Conservation (phyloP, 2,888 invertebrate species). For the Heteropelma amictum region DNA sequence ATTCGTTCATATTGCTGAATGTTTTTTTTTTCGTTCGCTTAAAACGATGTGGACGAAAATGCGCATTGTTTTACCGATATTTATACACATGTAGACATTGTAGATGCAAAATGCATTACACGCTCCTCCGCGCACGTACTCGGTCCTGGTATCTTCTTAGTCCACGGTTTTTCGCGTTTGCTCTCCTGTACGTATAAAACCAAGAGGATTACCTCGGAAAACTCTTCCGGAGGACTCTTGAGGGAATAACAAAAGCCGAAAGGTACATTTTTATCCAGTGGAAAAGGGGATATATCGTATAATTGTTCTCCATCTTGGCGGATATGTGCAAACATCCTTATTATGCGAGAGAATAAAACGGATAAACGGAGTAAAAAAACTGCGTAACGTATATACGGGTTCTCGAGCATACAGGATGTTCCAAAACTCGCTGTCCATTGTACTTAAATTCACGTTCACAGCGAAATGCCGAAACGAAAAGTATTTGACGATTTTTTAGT, state of each 20-base stretch:
- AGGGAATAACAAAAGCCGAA: conserved; percentile 26
- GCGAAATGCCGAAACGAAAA: too few relatives aligned
- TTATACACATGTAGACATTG: not conserved
- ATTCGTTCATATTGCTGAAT: not conserved
- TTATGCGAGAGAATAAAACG: not conserved
- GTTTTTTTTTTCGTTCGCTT: not conserved
- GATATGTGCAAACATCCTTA: conserved; percentile 28
- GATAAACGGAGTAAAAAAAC: conserved; percentile 10
- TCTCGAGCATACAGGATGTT: not conserved
- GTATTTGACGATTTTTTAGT: too few relatives aligned
- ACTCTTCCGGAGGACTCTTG: conserved; percentile 18
- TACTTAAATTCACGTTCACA: too few relatives aligned
- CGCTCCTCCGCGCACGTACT: not conserved
- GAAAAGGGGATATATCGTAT: conserved; percentile 23
- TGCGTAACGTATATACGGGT: not conserved
- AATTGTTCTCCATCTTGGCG: conserved; percentile 31
- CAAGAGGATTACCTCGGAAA: conserved; percentile 28
- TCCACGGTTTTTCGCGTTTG: conserved; percentile 7
- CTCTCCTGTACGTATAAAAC: not conserved
- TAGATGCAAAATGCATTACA: not conserved
- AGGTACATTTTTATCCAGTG: conserved; percentile 1
- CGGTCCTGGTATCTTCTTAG: conserved; percentile 19
- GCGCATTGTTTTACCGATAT: not conserved
- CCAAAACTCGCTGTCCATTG: too few relatives aligned
- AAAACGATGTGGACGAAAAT: conserved; percentile 18